These are phyloP conservation scores for Gadus macrocephalus DNA, from an alignment of 2,113 vertebrate species.

Conservation along the genomic window DNA sequence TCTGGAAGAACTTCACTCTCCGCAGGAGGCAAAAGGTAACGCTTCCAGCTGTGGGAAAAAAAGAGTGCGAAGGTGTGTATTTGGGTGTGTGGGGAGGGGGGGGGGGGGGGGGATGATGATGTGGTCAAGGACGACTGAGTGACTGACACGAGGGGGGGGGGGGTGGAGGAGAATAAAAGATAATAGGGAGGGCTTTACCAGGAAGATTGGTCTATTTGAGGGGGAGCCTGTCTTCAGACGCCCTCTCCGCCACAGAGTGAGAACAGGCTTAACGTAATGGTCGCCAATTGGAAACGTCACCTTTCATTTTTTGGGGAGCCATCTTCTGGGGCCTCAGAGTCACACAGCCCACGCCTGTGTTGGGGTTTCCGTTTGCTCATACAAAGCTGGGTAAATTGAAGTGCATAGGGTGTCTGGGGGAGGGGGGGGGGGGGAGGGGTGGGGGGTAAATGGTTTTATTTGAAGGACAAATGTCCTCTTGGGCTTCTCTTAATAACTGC, in stretches of 20 bases:
- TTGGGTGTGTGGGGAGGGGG: conserved; percentile 22
- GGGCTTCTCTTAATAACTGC: no score
- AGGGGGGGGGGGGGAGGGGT: conserved; percentile 27
- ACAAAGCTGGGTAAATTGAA: conserved; percentile 40
- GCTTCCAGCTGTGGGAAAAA: conserved; percentile 34
- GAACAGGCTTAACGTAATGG: conserved; percentile 62
- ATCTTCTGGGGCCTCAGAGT: conserved; percentile 50
- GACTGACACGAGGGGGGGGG: background rate
- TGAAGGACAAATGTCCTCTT: conserved; percentile 41
- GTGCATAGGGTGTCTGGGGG: conserved; percentile 11
- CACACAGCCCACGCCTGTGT: conserved; percentile 36
- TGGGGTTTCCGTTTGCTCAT: conserved; percentile 23
- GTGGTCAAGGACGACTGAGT: conserved; percentile 46
- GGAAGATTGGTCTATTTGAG: conserved; percentile 53
- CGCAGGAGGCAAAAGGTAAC: conserved; percentile 79
- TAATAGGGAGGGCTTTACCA: conserved; percentile 55
- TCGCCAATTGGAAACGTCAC: conserved; percentile 64
- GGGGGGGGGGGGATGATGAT: background rate
- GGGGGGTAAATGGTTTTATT: conserved; percentile 38
- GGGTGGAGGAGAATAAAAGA: conserved; percentile 4
- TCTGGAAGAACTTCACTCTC: conserved; percentile 80
- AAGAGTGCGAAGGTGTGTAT: conserved; percentile 29
- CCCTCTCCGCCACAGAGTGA: conserved; percentile 46
- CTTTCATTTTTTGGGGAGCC: conserved; percentile 59
- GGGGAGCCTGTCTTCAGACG: conserved; percentile 53